phyloP scores from a whole-genome alignment of 2,888 invertebrate species.

The Cryptocephalus moraei region DNA sequence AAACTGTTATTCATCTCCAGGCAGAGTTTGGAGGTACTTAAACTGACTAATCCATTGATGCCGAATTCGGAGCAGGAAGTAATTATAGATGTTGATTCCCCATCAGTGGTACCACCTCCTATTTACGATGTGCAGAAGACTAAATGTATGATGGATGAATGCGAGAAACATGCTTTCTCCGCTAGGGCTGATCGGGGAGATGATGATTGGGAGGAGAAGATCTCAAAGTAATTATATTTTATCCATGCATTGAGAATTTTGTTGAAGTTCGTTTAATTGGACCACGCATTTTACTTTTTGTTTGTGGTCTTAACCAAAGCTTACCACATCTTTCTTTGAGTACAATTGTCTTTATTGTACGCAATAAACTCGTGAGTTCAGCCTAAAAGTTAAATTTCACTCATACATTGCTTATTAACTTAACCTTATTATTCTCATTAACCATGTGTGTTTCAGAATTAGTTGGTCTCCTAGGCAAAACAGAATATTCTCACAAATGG shows the following conservation, averaged over 20 bases:
- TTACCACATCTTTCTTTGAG: too few species aligned
- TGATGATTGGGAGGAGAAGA: constrained; percentile 59
- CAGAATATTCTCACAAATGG: constrained; percentile 53
- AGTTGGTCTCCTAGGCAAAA: constrained; percentile 58
- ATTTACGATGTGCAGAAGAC: constrained; percentile 51
- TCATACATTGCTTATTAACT: too few species aligned
- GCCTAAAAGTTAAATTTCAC: too few species aligned
- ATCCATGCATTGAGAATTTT: too few species aligned
- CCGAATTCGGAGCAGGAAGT: constrained; percentile 25
- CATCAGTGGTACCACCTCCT: constrained; percentile 36
- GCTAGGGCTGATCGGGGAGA: constrained; percentile 47
- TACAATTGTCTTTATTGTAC: too few species aligned
- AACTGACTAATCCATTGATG: constrained; percentile 19
- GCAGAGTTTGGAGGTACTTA: constrained; percentile 15
- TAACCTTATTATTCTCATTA: too few species aligned
- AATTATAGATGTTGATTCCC: constrained; percentile 40
- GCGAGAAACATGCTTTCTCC: constrained; percentile 52
- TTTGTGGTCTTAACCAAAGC: too few species aligned
- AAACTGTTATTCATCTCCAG: constrained; percentile 30
- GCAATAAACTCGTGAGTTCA: too few species aligned
- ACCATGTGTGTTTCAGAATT: constrained; percentile 34
- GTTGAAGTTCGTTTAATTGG: too few species aligned
- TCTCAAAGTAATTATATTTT: constrained; percentile 44
- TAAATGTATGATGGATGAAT: constrained; percentile 59
- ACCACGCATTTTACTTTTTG: too few species aligned